Conservation (phyloP, 1,140 invertebrate genomes). For the Leptinotarsa texana region DNA sequence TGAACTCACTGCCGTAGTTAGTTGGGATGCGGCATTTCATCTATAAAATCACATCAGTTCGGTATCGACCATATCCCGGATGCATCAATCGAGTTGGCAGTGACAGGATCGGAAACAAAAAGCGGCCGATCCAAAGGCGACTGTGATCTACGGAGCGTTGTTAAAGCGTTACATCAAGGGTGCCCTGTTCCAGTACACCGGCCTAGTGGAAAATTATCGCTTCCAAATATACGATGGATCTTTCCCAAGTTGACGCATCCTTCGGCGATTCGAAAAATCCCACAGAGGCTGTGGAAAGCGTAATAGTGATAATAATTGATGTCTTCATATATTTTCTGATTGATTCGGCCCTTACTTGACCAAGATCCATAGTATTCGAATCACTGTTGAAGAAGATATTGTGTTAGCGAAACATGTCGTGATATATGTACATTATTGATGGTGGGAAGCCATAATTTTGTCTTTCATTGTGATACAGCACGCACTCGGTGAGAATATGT, state of each 20-base stretch:
- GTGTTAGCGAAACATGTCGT: too few species aligned
- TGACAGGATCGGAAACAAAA: neutral
- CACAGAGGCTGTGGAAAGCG: too few species aligned
- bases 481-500: too few species aligned
- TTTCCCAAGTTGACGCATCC: conserved; percentile 17
- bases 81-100: conserved; percentile 8
- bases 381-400: too few species aligned
- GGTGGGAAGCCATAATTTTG: too few species aligned
- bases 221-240: conserved; percentile 27
- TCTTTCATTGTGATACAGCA: too few species aligned
- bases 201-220: conserved; percentile 45
- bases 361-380: too few species aligned
- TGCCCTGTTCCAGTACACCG: conserved; percentile 27
- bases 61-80: conserved; percentile 40
- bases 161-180: conserved; percentile 35
- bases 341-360: too few species aligned
- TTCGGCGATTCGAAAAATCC: conserved; percentile 24
- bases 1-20: conserved; percentile 33
- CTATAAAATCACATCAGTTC: conserved; percentile 53
- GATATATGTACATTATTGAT: too few species aligned
- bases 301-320: too few species aligned
- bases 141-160: conserved; percentile 49
- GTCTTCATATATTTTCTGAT: too few species aligned
- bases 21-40: conserved; percentile 40
- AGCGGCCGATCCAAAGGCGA: conserved; percentile 11